Base-by-base conservation (phyloP, 2,797 vertebrate genomes). In the Telmatherina bonti region DNA sequence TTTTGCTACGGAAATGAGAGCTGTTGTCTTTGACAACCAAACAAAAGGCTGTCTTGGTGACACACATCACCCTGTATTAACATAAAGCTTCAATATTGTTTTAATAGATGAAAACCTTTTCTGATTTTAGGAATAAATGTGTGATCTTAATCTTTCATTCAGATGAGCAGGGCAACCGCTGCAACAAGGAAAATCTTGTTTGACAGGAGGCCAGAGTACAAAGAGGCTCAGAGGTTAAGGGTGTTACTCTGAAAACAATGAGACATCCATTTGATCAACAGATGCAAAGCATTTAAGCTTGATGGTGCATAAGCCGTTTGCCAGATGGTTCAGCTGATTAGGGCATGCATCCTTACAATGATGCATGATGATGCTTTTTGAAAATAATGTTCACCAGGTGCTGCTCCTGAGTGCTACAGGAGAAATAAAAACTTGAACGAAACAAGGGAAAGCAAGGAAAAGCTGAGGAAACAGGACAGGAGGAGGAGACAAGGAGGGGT, bases 281-380 rank as follows among this genome's bases (percentile, higher is more conserved):
- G 93, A 95, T 93, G 93, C 93, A 92, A 83, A 78, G 88, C 90
- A 90, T 93, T 94, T 92, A 91, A 91, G 90, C 90, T 93, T 87
- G 89, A 93, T 93, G 93, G 91, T 84, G 93, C 93, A 86, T 90
- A 88, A 85, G 86, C 90, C 79, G 88, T 91, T 86, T 84, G 90
- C 92, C 94, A 95, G 94, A 94, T 95, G 94, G 93, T 70, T 83
- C 83, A 79, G 91, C 92, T 92, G 93, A 95, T 95, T 94, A 94
- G 89, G 87, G 89, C 82, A 87, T 87, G 91, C 91, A 91, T 91
- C 85, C 85, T 91, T 85, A 92, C 90, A 87, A 84, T 93, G 92
- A 94, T 91, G 90, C 91, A 94, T 91, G 91, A 91, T 91, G 91
- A 93, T 92, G 89, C 85, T 91, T 93, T 94, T 89, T 86, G 85